These are phyloP conservation scores for Cyphomyrus plagiostoma DNA, from an alignment of 2,113 vertebrate genomes.

Conservation along the genomic window DNA sequence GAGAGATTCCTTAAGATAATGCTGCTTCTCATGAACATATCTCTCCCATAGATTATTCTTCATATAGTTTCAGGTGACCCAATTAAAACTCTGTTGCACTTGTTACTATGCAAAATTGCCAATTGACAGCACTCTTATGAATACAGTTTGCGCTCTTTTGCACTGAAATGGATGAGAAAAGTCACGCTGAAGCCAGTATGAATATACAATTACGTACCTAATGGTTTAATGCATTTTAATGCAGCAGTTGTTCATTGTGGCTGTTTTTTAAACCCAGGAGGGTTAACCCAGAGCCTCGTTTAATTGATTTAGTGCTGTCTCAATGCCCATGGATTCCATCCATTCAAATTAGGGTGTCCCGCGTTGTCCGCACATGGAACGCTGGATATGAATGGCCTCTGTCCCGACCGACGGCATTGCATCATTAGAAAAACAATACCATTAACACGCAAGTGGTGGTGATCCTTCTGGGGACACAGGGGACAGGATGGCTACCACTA, in stretches of 20 bases:
- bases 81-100: constrained; percentile 14
- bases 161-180: neutral
- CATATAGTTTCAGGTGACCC: neutral
- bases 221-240: constrained; percentile 13
- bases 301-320: constrained; percentile 49
- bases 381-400: constrained; percentile 54
- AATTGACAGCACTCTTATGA: neutral
- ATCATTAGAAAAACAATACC: constrained; percentile 54
- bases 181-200: neutral
- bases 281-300: constrained; percentile 29
- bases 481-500: constrained; percentile 39
- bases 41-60: neutral
- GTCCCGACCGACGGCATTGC: constrained; percentile 42
- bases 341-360: constrained; percentile 50
- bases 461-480: constrained; percentile 46
- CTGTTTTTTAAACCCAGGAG: constrained; percentile 26
- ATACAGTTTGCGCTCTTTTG: neutral
- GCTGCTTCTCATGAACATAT: neutral
- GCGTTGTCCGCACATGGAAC: constrained; percentile 33
- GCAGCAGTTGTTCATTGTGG: constrained; percentile 30
- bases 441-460: constrained; percentile 45
- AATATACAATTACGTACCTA: constrained; percentile 11
- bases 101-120: neutral
- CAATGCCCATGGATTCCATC: constrained; percentile 54
- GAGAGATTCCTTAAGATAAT: neutral